Evolutionary conservation across 2,113 vertebrate species (phyloP).

Genomic region (Passer domesticus): DNA sequence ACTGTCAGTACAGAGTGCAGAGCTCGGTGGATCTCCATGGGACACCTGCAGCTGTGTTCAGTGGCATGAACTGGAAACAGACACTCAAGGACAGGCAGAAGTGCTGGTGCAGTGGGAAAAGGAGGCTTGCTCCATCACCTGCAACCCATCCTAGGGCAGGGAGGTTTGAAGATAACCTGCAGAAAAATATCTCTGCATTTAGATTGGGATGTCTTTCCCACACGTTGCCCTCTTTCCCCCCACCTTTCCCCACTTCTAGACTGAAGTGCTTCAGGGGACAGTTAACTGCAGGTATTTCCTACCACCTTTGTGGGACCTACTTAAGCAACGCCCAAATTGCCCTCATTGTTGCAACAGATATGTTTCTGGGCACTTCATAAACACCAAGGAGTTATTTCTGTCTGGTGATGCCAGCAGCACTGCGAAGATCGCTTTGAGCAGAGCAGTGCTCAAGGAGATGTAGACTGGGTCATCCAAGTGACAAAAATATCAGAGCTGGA

Average conservation of each 20-base stretch:
- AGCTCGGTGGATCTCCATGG: background rate
- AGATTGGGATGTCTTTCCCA: background rate
- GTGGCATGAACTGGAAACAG: background rate
- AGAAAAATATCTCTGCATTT: background rate
- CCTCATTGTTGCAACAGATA: background rate
- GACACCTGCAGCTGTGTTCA: accelerated
- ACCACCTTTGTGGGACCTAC: background rate
- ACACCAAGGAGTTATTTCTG: background rate
- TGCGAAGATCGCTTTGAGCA: accelerated
- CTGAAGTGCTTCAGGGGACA: background rate
- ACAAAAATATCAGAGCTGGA: background rate
- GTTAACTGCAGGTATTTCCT: background rate
- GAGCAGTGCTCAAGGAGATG: background rate
- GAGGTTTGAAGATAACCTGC: background rate
- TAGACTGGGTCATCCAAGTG: background rate
- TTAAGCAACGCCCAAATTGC: background rate
- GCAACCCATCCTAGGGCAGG: background rate
- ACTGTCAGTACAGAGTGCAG: background rate
- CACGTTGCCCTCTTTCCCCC: accelerated
- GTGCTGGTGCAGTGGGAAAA: background rate
- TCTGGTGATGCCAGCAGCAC: background rate
- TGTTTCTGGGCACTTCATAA: background rate
- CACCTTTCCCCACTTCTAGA: background rate
- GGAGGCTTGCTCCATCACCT: background rate
- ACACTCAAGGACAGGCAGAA: background rate